These are phyloP conservation scores for Campylorhamphus procurvoides DNA, from an alignment of 2,113 vertebrate genomes.

Conservation along the genomic window DNA sequence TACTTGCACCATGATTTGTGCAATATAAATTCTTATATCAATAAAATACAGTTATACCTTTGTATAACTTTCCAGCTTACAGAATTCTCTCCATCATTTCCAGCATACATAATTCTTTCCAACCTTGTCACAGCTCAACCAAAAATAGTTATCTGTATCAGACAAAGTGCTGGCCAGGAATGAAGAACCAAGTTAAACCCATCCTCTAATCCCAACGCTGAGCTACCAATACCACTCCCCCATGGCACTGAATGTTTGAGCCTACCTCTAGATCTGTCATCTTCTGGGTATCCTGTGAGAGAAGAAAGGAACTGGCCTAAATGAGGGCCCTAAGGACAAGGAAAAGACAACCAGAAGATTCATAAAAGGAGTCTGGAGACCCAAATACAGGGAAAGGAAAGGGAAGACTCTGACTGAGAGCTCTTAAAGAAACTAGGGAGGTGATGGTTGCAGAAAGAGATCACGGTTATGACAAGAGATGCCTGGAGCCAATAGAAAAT, in stretches of 20 bases:
- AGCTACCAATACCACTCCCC: not conserved
- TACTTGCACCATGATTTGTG: not conserved
- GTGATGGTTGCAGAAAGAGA: not conserved
- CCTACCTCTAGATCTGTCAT: not conserved
- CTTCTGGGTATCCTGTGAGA: not conserved
- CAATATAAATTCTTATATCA: not conserved
- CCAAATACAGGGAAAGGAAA: not conserved
- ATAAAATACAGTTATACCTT: not conserved
- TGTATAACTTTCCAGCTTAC: not conserved
- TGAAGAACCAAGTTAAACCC: not conserved
- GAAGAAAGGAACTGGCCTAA: not conserved
- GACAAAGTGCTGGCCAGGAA: not conserved
- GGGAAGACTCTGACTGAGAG: not conserved
- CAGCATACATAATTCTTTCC: not conserved
- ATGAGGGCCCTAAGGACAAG: not conserved
- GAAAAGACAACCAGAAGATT: not conserved
- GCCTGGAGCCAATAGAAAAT: not conserved
- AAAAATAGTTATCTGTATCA: not conserved
- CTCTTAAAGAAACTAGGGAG: not conserved
- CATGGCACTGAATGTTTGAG: not conserved
- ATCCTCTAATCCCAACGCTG: not conserved
- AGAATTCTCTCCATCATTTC: not conserved
- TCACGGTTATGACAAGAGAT: not conserved
- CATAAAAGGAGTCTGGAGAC: not conserved
- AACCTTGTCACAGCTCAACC: not conserved